Evolutionary conservation across 2,113 vertebrate species (phyloP).

Genomic region (Sylvia atricapilla): DNA sequence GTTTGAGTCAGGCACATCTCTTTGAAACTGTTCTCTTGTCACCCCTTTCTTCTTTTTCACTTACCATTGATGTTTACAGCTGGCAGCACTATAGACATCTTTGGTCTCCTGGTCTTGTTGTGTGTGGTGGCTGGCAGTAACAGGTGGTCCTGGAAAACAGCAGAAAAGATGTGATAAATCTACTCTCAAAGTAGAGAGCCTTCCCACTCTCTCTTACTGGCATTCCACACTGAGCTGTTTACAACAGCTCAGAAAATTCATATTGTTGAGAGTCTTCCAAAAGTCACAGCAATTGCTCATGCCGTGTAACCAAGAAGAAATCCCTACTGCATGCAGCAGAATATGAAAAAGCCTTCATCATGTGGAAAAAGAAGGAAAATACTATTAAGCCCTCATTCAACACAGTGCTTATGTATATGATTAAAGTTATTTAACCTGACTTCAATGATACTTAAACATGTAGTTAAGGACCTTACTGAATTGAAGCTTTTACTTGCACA

Average conservation of each 20-base stretch:
- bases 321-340: not conserved
- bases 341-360: slow-evolving; percentile 6
- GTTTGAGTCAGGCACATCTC: not conserved
- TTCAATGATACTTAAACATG: slow-evolving; percentile 19
- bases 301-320: slow-evolving; percentile 1
- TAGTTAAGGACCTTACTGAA: not conserved
- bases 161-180: slow-evolving; percentile 27
- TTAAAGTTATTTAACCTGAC: slow-evolving; percentile 35
- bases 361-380: slow-evolving; percentile 19
- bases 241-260: slow-evolving; percentile 10
- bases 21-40: not conserved
- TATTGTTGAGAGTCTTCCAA: slow-evolving; percentile 24
- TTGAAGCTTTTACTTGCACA: not conserved
- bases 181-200: not conserved
- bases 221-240: not conserved
- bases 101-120: slow-evolving; percentile 94
- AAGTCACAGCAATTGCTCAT: slow-evolving; percentile 34
- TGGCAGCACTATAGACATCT: slow-evolving; percentile 94
- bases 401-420: not conserved
- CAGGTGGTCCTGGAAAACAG: slow-evolving; percentile 88
- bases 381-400: not conserved
- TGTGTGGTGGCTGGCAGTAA: slow-evolving; percentile 91
- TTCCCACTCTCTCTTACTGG: not conserved
- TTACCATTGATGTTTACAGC: slow-evolving; percentile 94
- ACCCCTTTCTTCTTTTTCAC: slow-evolving; percentile 25